Evolutionary conservation across 2,113 vertebrate genomes (phyloP).

Genomic region (Ceuthmochares aereus): DNA sequence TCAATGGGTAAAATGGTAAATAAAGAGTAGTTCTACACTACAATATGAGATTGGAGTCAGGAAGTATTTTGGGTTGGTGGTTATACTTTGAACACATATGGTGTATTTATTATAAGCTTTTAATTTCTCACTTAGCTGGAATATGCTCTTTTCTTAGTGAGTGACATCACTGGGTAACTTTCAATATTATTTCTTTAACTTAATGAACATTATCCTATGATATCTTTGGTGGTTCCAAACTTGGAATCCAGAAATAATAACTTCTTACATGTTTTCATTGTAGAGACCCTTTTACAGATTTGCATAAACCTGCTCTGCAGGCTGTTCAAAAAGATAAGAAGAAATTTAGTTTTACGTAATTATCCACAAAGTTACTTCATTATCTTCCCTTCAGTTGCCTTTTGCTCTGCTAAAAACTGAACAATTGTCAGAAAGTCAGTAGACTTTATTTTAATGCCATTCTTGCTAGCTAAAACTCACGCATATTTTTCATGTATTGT

Average conservation of each 20-base stretch:
- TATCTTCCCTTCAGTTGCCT: not conserved
- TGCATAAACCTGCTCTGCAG: rapidly evolving
- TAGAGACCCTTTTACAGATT: not conserved
- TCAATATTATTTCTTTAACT: not conserved
- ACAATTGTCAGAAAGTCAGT: not conserved
- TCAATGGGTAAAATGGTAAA: not conserved
- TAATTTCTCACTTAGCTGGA: not conserved
- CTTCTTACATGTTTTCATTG: not conserved
- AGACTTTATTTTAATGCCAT: not conserved
- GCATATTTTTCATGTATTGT: not conserved
- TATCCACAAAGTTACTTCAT: not conserved
- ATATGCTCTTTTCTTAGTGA: not conserved
- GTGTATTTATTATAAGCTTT: not conserved
- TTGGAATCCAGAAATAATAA: not conserved
- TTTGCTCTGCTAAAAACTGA: not conserved
- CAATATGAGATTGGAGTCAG: not conserved
- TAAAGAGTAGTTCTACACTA: not conserved
- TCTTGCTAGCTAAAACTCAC: not conserved
- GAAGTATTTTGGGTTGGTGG: not conserved
- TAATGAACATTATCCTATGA: not conserved
- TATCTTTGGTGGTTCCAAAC: not conserved
- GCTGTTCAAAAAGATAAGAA: not conserved
- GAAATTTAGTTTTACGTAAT: not conserved
- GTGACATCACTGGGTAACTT: not conserved
- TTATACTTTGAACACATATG: not conserved